Evolutionary conservation across 2,888 invertebrate species (phyloP).

Genomic region (Agrotis segetum): DNA sequence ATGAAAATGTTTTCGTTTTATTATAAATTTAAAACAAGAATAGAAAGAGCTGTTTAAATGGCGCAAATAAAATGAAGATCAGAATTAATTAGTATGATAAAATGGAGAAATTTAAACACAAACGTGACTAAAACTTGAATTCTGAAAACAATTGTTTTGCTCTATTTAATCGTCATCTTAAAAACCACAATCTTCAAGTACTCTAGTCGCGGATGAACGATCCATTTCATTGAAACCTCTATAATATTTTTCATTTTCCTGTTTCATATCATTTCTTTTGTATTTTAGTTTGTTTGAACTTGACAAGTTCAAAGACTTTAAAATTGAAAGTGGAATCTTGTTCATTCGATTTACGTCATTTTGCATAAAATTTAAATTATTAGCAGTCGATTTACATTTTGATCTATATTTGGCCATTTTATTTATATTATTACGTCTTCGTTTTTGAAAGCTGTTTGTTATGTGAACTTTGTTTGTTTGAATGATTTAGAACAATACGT

Average conservation of each 20-base stretch:
- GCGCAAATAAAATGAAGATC: background rate
- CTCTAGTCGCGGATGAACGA: conserved; percentile 41
- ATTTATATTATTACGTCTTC: background rate
- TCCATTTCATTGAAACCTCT: conserved; percentile 24
- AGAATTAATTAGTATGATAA: conserved; percentile 16
- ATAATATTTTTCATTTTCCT: conserved; percentile 17
- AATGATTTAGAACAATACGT: conserved; percentile 19
- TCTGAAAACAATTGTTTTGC: conserved; percentile 51
- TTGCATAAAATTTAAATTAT: conserved; percentile 20
- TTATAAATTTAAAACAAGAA: background rate
- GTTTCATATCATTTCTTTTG: conserved; percentile 2
- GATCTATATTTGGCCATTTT: background rate
- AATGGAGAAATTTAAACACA: conserved; percentile 34
- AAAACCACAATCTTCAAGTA: conserved; percentile 35
- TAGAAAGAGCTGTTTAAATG: background rate
- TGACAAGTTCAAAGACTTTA: conserved; percentile 11
- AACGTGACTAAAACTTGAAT: conserved; percentile 41
- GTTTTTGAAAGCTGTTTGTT: conserved; percentile 12
- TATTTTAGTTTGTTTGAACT: background rate
- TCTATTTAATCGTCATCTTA: conserved; percentile 50
- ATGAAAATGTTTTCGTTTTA: background rate
- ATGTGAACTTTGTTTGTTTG: conserved; percentile 19
- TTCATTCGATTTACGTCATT: conserved; percentile 7
- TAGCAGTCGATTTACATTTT: conserved; percentile 25
- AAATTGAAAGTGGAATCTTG: conserved; percentile 29